Evolutionary conservation across 2,113 vertebrate genomes (phyloP).

Genomic region (Barbus barbus): DNA sequence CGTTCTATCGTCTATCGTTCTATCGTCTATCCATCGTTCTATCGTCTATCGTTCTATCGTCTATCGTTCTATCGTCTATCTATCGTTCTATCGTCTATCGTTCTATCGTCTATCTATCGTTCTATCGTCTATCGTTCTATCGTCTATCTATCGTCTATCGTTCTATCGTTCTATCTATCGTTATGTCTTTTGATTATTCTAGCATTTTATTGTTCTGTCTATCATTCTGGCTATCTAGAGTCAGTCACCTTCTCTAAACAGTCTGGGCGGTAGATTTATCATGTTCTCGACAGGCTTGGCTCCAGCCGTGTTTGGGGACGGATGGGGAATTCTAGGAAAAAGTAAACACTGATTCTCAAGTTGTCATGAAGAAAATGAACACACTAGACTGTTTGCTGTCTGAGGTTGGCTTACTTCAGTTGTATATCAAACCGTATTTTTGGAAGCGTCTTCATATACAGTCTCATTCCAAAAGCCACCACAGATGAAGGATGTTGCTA

Average conservation of each 20-base stretch:
- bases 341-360: slow-evolving; percentile 36
- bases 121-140: background rate
- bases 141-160: too few relatives aligned
- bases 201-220: background rate
- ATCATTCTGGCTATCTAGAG: background rate
- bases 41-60: background rate
- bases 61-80: background rate
- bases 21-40: background rate
- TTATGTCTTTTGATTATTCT: background rate
- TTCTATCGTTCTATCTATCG: too few relatives aligned
- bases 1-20: background rate
- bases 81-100: background rate
- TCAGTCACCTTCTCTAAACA: background rate
- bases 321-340: background rate
- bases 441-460: slow-evolving; percentile 10
- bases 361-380: slow-evolving; percentile 25
- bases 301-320: background rate
- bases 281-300: slow-evolving; percentile 24
- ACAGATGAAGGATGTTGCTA: slow-evolving; percentile 3
- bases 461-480: background rate
- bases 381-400: slow-evolving; percentile 43
- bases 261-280: background rate
- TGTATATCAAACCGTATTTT: slow-evolving; percentile 24
- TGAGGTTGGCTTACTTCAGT: slow-evolving; percentile 21
- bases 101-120: background rate